Evolutionary conservation across 2,113 vertebrate genomes (phyloP).

Genomic region (Chloebia gouldiae): DNA sequence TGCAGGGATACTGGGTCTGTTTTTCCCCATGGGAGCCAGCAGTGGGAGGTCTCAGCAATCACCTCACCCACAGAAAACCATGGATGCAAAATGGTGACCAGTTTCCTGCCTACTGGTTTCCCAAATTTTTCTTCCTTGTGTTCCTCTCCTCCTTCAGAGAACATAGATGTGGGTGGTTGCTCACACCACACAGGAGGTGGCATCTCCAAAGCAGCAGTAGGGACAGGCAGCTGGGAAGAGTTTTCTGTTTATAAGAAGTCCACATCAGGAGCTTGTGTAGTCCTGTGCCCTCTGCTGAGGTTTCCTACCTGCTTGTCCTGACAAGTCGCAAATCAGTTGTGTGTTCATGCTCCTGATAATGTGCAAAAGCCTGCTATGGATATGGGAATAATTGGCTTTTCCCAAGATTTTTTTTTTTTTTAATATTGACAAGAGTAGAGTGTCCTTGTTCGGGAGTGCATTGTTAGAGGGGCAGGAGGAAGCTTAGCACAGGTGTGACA

Average conservation of each 20-base stretch:
- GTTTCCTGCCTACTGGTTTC: background rate
- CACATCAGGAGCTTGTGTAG: rapidly evolving
- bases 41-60: background rate
- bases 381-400: background rate
- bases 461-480: background rate
- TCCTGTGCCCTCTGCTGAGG: rapidly evolving
- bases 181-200: background rate
- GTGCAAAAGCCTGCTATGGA: background rate
- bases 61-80: background rate
- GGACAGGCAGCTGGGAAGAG: background rate
- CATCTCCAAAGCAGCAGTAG: background rate
- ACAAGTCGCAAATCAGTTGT: background rate
- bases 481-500: rapidly evolving
- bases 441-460: background rate
- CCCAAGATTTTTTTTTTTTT: background rate
- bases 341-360: rapidly evolving
- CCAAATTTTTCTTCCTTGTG: background rate
- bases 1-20: background rate
- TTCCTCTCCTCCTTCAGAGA: background rate
- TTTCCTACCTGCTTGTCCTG: background rate
- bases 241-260: background rate
- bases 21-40: background rate
- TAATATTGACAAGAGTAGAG: background rate
- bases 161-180: background rate
- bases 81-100: background rate